Base-by-base conservation (phyloP, 1,140 invertebrate genomes). In the Pogonomyrmex californicus region DNA sequence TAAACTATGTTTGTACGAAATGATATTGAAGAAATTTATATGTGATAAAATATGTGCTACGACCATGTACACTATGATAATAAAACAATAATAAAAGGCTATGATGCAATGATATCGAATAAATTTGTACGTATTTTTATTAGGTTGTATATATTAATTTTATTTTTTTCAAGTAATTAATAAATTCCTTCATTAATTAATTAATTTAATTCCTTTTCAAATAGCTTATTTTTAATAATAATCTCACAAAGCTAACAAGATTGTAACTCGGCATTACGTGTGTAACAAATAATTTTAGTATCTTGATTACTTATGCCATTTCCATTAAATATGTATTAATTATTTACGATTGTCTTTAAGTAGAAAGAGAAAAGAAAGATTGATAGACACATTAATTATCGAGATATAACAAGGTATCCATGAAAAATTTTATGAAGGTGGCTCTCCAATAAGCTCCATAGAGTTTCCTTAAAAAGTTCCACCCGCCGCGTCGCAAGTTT, bases 1-100 rank as follows among this genome's bases (percentile, higher is more conserved):
- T 89, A 81, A 88, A 89, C 73, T 60, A 68, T 54, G n/a, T 49
- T 62, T 78, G n/a, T 4, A n/a, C 7, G 56, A 33, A 9, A 68
- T 65, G 12, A 30, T 12, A 68, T 10, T n/a, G 23, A 23, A 23
- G 23, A 23, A 23, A 23, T 23, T 23, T 23, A 23, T 23, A 23
- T 23, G 23, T 23, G 23, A 23, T 23, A 23, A 23, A 23, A 23
- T 23, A 23, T 23, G 23, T 23, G 23, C 23, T 23, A 23, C 23
- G 23, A 23, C 23, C 23, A 23, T 23, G 23, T 23, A 23, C 23
- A 23, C 23, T 23, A 23, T 23, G 23, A 23, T 23, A 23, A 23
- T 23, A 23, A 23, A 23, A 23, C 23, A 23, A 23, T 23, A 23
- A 23, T 23, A 23, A 23, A 23, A 23, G 23, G 23, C 23, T 23